These are phyloP conservation scores for Ciconia maguari DNA, from an alignment of 2,113 vertebrate species.

Conservation along the genomic window DNA sequence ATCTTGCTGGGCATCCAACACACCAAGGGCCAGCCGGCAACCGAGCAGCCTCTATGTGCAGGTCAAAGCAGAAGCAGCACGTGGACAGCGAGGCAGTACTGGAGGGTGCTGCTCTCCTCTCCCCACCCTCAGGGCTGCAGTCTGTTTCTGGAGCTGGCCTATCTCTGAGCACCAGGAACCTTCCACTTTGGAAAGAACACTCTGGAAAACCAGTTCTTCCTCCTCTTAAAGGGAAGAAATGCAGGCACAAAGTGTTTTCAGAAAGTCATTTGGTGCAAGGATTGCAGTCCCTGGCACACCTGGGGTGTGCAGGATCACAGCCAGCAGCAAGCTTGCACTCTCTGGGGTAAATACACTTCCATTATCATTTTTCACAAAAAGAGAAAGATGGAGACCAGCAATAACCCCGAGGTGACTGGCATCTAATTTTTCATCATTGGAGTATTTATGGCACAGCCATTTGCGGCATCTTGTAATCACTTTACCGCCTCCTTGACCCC, in stretches of 20 bases:
- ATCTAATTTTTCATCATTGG: slow-evolving; percentile 40
- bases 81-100: neutral
- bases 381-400: slow-evolving; percentile 31
- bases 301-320: neutral
- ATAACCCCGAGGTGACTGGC: slow-evolving; percentile 7
- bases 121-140: too few species aligned
- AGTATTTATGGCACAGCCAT: slow-evolving; percentile 14
- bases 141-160: neutral
- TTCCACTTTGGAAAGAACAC: neutral
- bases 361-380: slow-evolving; percentile 38
- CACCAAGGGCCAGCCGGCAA: neutral
- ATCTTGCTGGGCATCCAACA: neutral
- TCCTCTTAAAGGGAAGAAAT: neutral
- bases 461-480: slow-evolving; percentile 53
- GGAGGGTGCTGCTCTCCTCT: neutral
- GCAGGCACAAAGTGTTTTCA: neutral
- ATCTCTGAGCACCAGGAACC: neutral
- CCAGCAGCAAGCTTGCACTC: neutral
- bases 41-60: neutral
- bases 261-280: neutral
- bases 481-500: slow-evolving; percentile 24
- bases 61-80: neutral
- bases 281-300: slow-evolving; percentile 1
- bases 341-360: neutral
- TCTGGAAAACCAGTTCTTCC: neutral